A percentile compares a stretch with the other conserved stretches of the same genome.
phyloP scores from a whole-genome alignment of 2,888 invertebrate species.

The Allolobophora icterica region DNA sequence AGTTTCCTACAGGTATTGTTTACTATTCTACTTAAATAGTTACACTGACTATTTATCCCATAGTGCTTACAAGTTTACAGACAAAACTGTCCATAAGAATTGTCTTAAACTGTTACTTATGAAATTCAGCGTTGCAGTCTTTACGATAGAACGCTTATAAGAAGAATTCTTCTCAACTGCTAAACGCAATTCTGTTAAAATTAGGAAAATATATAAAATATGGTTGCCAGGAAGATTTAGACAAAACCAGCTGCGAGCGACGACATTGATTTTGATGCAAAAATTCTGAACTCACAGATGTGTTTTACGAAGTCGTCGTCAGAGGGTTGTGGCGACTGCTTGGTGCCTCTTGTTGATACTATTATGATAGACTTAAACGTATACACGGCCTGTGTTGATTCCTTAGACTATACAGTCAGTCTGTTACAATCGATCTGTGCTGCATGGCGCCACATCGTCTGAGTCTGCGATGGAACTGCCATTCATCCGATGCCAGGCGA shows the following conservation, averaged over 20 bases:
- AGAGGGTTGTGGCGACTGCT: not conserved
- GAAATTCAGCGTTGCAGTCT: no score
- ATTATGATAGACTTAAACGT: not conserved
- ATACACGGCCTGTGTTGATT: not conserved
- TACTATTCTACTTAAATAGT: no score
- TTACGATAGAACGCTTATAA: no score
- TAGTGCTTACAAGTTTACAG: no score
- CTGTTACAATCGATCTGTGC: not conserved
- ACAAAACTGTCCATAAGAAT: no score
- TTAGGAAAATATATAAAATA: no score
- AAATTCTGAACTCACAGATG: not conserved
- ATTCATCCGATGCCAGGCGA: not conserved
- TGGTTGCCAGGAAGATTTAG: not conserved
- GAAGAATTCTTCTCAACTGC: no score
- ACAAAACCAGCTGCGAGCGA: not conserved
- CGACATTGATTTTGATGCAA: not conserved
- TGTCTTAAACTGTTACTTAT: no score
- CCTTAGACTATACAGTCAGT: not conserved
- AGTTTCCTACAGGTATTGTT: no score
- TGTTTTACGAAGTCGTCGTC: not conserved
- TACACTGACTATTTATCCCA: no score
- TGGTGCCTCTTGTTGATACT: not conserved
- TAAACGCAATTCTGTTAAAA: no score
- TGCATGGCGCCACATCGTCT: not conserved
- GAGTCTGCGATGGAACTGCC: constrained; percentile 17